Evolutionary conservation across 2,113 vertebrate species (phyloP).

Genomic region (Erythrocercus mccallii): DNA sequence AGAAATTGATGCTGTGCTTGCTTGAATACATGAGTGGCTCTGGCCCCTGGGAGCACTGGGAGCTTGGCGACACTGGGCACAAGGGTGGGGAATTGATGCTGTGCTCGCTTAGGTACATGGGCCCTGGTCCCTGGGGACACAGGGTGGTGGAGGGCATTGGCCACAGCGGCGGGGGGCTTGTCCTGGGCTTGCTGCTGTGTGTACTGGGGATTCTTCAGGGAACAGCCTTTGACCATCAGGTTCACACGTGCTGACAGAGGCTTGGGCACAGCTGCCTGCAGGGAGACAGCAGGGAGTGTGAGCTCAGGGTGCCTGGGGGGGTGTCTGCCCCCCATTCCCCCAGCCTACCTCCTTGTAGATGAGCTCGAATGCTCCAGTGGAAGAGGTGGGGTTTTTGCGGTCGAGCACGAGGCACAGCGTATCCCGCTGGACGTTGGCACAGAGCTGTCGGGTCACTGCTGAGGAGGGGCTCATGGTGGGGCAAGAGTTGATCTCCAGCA

Average conservation of each 20-base stretch:
- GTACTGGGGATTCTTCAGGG: background rate
- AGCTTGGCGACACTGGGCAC: background rate
- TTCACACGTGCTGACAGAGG: background rate
- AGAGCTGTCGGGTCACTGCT: slow-evolving; percentile 78
- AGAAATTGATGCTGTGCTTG: background rate
- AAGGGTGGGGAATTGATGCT: background rate
- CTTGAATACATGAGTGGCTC: background rate
- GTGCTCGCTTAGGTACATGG: background rate
- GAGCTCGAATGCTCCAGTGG: slow-evolving; percentile 85
- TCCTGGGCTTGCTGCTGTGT: background rate
- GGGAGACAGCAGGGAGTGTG: background rate
- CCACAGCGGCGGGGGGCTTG: accelerated
- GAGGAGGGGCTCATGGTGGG: slow-evolving; percentile 91
- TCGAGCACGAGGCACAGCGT: slow-evolving; percentile 85
- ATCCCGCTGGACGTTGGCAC: slow-evolving; percentile 84
- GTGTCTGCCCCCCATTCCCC: accelerated
- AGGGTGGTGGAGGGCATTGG: background rate
- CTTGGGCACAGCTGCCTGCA: background rate
- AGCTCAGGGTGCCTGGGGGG: accelerated
- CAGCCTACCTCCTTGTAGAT: slow-evolving; percentile 87
- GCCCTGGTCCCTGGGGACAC: background rate
- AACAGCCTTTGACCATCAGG: background rate
- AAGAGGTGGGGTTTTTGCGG: slow-evolving; percentile 70
- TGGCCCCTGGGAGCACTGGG: background rate
- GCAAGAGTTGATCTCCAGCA: slow-evolving; percentile 91